Conservation (phyloP, 2,797 vertebrate genomes). For the Neomorphus geoffroyi region DNA sequence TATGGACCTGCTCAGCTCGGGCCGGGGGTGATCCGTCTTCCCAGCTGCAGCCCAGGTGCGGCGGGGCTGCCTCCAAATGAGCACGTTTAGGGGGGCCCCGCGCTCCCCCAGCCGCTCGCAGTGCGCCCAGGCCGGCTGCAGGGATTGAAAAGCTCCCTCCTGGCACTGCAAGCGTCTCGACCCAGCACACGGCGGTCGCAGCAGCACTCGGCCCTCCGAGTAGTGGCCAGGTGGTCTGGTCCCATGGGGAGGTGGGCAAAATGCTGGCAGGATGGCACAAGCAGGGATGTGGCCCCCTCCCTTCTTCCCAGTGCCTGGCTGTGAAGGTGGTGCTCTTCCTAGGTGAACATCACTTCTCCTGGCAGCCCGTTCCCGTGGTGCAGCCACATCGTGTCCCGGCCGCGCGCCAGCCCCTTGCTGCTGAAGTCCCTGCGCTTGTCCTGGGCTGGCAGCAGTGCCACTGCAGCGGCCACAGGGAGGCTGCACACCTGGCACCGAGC, state of each 20-base stretch:
- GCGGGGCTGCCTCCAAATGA: conserved; percentile 81
- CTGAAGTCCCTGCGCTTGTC: neutral
- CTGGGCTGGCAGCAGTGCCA: rapidly evolving
- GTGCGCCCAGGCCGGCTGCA: rapidly evolving
- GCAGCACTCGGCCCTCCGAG: rapidly evolving
- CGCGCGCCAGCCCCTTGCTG: neutral
- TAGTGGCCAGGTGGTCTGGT: neutral
- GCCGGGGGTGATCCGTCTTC: conserved; percentile 83
- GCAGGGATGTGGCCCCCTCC: rapidly evolving
- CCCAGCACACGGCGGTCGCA: rapidly evolving
- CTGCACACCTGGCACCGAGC: rapidly evolving
- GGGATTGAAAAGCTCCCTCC: neutral
- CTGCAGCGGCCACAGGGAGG: neutral
- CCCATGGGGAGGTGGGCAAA: neutral
- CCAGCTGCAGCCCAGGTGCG: conserved; percentile 78
- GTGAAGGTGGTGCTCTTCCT: neutral
- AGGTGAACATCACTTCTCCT: neutral
- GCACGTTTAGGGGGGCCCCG: conserved; percentile 73
- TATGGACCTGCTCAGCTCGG: conserved; percentile 89
- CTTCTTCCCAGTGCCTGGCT: neutral
- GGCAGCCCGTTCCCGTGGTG: rapidly evolving
- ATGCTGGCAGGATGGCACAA: rapidly evolving
- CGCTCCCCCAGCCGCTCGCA: conserved; percentile 45
- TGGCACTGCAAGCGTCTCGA: rapidly evolving
- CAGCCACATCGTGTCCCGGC: rapidly evolving